These are phyloP conservation scores for Trogon surrucura DNA, from an alignment of 2,113 vertebrate species.

Conservation along the genomic window DNA sequence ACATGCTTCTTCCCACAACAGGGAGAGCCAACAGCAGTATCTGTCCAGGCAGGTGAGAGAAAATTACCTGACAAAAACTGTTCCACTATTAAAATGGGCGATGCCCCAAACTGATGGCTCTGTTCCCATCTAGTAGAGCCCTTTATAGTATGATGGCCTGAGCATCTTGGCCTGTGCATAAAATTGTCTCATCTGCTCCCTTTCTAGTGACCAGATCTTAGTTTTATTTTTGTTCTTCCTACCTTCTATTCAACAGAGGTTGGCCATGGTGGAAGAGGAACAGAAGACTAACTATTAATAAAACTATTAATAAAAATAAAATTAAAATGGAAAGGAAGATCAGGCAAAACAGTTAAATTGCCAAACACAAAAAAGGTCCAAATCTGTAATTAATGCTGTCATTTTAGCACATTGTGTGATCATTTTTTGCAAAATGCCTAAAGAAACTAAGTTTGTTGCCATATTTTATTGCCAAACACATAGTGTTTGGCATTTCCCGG, in stretches of 20 bases:
- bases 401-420: neutral
- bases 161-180: neutral
- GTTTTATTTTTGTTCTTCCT: neutral
- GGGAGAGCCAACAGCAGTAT: neutral
- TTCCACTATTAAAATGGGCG: neutral
- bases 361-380: neutral
- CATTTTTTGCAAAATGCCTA: neutral
- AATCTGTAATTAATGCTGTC: neutral
- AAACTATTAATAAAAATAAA: neutral
- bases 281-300: neutral
- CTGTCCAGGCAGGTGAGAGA: neutral
- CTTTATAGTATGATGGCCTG: neutral
- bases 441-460: neutral
- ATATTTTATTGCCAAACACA: no score
- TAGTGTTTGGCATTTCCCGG: neutral
- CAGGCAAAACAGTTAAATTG: neutral
- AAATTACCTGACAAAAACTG: neutral
- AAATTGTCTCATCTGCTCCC: neutral
- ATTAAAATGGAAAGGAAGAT: neutral
- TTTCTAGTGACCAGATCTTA: neutral
- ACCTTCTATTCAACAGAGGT: neutral
- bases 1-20: accelerated
- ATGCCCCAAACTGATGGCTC: accelerated
- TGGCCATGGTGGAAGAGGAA: neutral
- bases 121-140: neutral